Evolutionary conservation across 2,113 vertebrate genomes (phyloP).

Genomic region (Grus americana): DNA sequence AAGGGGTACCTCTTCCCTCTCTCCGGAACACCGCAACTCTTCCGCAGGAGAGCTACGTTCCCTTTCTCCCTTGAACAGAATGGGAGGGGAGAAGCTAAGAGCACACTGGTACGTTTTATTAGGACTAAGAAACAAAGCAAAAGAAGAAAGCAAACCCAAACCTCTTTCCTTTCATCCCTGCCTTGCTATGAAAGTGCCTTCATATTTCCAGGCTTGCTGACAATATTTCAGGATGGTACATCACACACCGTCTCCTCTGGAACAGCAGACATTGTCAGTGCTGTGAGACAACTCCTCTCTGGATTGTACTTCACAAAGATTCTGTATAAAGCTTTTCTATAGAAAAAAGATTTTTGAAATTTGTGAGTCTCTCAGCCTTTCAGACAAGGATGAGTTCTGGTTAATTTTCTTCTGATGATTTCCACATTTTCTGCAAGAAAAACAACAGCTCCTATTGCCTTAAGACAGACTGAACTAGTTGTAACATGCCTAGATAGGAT

Average conservation of each 20-base stretch:
- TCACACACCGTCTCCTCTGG: slow-evolving; percentile 55
- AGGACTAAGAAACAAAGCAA: slow-evolving; percentile 54
- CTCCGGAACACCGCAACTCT: background rate
- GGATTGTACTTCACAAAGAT: slow-evolving; percentile 58
- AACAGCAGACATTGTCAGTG: slow-evolving; percentile 66
- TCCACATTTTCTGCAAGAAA: slow-evolving; percentile 34
- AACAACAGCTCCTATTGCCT: slow-evolving; percentile 42
- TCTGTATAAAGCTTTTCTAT: slow-evolving; percentile 37
- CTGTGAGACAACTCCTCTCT: slow-evolving; percentile 53
- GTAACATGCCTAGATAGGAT: background rate
- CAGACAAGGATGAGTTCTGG: slow-evolving; percentile 42
- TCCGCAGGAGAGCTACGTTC: background rate
- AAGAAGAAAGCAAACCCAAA: slow-evolving; percentile 58
- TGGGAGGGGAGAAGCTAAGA: slow-evolving; percentile 36
- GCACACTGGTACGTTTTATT: slow-evolving; percentile 18
- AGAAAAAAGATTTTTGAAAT: slow-evolving; percentile 31
- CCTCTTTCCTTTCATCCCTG: slow-evolving; percentile 60
- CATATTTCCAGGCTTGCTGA: slow-evolving; percentile 61
- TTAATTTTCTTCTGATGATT: slow-evolving; percentile 65
- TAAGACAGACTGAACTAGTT: slow-evolving; percentile 49
- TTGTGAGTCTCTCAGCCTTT: slow-evolving; percentile 24
- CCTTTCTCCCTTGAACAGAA: slow-evolving; percentile 2
- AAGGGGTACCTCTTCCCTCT: background rate
- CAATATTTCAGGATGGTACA: slow-evolving; percentile 67
- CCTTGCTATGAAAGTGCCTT: slow-evolving; percentile 61